Evolutionary conservation across 2,888 invertebrate genomes (phyloP), one percentile per base, ranked within the genome.

Genomic region (Keiferia lycopersicella): DNA sequence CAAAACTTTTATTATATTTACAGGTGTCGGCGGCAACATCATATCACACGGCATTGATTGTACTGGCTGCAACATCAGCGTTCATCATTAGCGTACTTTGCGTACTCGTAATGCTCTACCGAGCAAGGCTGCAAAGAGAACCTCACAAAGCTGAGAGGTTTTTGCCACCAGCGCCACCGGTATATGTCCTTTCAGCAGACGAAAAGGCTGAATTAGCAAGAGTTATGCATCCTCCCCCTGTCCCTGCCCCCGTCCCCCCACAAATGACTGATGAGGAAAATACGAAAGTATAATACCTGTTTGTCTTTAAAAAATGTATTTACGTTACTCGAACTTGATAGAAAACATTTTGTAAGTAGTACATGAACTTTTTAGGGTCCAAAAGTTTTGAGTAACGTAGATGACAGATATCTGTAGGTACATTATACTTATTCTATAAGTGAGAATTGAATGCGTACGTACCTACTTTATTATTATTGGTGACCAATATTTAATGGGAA

Each of bases 61-160:
- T 96, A 16, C 90, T 96, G 62, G 96, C 95, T 26, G 95, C 96
- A 0, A 95, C 95, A 8, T 96, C 96, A 4, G 96, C 96, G 0
- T 96, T 96, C 77, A 93, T 96, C 64, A 95, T 96, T 79, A 95
- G 95, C 78, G 94, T 96, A 20, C 91, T 96, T 20, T 94, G 95
- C 34, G 94, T 96, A 3, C 92, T 96, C 14, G 93, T 96, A 2
- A 94, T 96, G 93, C 85, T 96, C 14, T 96, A 96, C 81, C 93
- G 95, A 12, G 92, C 93, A 12, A 82, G 89, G 66, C 78, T 94
- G 30, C 93, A 92, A 69, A 73, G 91, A 12, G 91, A 92, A 64
- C 88, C 89, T 1, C 92, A 92, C 65, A 91, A 92, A 66, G 92
- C 92, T 0, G 92, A 94, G 70, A 82, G 94, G 50, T 95, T 94